Base-by-base conservation (phyloP, 2,797 vertebrate genomes). In the Dryobates pubescens region DNA sequence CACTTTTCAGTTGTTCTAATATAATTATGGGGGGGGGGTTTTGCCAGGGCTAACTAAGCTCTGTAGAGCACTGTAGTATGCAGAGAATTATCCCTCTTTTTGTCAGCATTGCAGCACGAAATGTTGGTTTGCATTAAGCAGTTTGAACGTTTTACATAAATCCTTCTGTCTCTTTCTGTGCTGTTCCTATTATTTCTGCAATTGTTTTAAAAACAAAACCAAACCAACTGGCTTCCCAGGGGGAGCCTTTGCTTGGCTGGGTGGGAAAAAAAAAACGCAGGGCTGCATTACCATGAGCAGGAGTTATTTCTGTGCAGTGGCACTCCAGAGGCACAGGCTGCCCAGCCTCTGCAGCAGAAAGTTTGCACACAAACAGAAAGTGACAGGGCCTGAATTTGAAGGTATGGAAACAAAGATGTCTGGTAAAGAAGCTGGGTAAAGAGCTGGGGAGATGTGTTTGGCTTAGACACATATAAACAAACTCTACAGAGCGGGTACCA, bases 401-500 rank as follows among this genome's bases (percentile, higher is more conserved):
- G 17, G 30, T 38, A 17, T 19, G 27, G 23, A 69, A 54, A 36
- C 47, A 45, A 18, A 77, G 30, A 10, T 23, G n/a, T 1, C 20
- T 51, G 68, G 49, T 18, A 24, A 74, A 74, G 30, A 61, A 86
- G 41, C 47, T 58, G 24, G 22, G 1, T n/a, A 3, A 47, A 71
- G 78, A 53, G 10, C 17, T 71, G 45, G 19, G 57, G 32, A 64
- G 14, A 70, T 41, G 6, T 20, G 11, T 56, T 75, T 1, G 9
- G 56, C 30, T 62, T 14, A n/a, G 17, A 12, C 7, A 9, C n/a
- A 2, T 10, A 18, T 17, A 65, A 63, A 30, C 4, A 34, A n/a
- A 49, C 13, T 12, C 10, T 45, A 0, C 19, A 4, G 10, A 6
- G 24, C 16, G 3, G 13, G 14, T 47, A 16, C 47, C 32, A 9